Conservation (phyloP, 2,797 vertebrate genomes). For the Lutjanus campechanus region DNA sequence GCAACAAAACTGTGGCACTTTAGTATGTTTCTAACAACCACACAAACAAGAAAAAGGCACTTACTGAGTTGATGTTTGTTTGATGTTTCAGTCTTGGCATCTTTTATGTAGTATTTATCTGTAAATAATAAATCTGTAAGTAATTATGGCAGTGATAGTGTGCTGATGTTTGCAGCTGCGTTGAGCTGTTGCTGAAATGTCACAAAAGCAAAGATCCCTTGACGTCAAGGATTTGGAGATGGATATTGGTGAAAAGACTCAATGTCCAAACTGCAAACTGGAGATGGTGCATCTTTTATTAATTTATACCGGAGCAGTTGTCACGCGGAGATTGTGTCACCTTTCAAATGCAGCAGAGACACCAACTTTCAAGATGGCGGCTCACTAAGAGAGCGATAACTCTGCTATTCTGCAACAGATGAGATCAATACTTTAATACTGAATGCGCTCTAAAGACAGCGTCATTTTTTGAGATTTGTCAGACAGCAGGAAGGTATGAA, state of each 20-base stretch:
- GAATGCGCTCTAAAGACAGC: background rate
- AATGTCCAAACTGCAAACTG: background rate
- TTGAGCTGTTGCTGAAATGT: conserved; percentile 3
- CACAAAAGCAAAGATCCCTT: background rate
- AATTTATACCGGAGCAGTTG: conserved; percentile 7
- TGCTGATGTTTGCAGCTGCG: background rate
- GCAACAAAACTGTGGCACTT: background rate
- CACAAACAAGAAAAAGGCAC: background rate
- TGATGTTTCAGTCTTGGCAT: background rate
- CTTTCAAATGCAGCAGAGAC: conserved; percentile 24
- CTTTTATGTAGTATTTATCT: background rate
- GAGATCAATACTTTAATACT: conserved; percentile 33
- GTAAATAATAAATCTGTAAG: conserved; percentile 10
- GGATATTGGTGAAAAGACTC: background rate
- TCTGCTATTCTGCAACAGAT: background rate
- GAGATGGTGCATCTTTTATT: conserved; percentile 28
- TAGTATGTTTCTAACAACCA: background rate
- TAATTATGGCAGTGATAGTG: background rate
- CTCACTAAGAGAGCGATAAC: conserved; percentile 6
- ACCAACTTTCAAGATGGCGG: conserved; percentile 10
- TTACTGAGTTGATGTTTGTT: background rate
- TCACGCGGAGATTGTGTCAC: background rate
- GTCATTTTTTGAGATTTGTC: conserved; percentile 4
- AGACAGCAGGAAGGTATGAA: background rate
- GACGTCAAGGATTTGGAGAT: conserved; percentile 16